phyloP scores from a whole-genome alignment of 2,113 vertebrate genomes.

The Ceratotherium simum region DNA sequence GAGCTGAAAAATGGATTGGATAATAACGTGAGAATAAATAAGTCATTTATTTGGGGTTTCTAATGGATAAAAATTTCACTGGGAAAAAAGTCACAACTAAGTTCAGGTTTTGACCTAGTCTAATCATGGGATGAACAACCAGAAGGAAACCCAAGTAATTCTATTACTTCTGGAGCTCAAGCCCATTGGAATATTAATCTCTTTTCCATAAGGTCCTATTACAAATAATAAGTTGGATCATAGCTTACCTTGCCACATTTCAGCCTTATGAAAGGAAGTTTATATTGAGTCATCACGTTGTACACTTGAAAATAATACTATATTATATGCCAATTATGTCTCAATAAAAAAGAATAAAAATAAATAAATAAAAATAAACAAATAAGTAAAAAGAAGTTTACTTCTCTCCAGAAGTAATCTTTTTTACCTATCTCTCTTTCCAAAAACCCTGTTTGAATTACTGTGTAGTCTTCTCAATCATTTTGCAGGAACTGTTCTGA shows the following conservation, averaged over 20 bases:
- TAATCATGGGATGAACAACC: background rate
- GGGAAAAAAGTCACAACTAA: conserved; percentile 15
- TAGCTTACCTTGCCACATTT: background rate
- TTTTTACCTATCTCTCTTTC: background rate
- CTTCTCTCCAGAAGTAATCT: background rate
- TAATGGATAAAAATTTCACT: background rate
- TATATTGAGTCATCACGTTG: background rate
- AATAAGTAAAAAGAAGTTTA: background rate
- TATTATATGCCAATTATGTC: background rate
- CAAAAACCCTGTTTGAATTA: background rate
- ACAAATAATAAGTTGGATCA: background rate
- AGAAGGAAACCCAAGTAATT: background rate
- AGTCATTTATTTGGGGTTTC: conserved; percentile 29
- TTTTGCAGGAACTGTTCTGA: background rate
- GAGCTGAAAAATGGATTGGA: conserved; percentile 64
- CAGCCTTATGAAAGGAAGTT: background rate
- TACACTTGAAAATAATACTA: no score
- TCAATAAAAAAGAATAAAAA: background rate
- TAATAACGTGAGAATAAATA: conserved; percentile 60
- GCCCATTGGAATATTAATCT: background rate
- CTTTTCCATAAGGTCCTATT: background rate
- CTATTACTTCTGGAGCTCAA: background rate
- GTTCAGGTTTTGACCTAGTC: conserved; percentile 36
- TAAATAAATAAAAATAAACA: background rate
- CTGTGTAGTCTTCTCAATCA: background rate